phyloP scores from a whole-genome alignment of 2,113 vertebrate genomes.

The Suricata suricatta region DNA sequence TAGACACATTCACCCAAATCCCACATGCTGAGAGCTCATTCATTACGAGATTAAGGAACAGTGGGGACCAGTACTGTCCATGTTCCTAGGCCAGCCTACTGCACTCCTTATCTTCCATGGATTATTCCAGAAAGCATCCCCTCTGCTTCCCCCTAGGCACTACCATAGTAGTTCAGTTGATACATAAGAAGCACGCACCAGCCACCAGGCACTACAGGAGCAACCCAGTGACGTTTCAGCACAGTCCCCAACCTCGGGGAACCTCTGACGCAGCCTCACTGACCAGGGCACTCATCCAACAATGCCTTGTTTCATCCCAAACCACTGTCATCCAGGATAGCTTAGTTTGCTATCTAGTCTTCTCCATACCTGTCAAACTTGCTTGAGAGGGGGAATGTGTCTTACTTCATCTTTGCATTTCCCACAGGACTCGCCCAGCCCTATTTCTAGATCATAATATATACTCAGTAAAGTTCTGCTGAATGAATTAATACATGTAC shows the following conservation, averaged over 20 bases:
- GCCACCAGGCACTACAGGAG: not conserved
- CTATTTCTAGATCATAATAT: not conserved
- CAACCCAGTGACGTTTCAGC: not conserved
- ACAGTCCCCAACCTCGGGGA: not conserved
- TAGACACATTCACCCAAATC: not conserved
- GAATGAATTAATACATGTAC: not conserved
- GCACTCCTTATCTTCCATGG: not conserved
- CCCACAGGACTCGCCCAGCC: not conserved
- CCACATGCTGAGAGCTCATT: not conserved
- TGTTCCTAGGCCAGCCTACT: not conserved
- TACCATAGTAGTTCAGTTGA: not conserved
- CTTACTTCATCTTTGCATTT: not conserved
- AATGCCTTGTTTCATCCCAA: not conserved
- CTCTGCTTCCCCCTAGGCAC: fast-evolving
- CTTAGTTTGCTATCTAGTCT: not conserved
- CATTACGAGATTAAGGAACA: not conserved
- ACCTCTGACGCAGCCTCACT: no score
- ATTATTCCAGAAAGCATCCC: not conserved
- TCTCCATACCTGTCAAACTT: not conserved
- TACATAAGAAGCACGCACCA: not conserved
- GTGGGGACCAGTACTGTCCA: not conserved
- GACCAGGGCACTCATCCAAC: not conserved
- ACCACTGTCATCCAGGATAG: not conserved
- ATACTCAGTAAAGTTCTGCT: not conserved
- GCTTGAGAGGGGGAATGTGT: not conserved